phyloP scores from a whole-genome alignment of 2,113 vertebrate species.

The Aptenodytes forsteri region DNA sequence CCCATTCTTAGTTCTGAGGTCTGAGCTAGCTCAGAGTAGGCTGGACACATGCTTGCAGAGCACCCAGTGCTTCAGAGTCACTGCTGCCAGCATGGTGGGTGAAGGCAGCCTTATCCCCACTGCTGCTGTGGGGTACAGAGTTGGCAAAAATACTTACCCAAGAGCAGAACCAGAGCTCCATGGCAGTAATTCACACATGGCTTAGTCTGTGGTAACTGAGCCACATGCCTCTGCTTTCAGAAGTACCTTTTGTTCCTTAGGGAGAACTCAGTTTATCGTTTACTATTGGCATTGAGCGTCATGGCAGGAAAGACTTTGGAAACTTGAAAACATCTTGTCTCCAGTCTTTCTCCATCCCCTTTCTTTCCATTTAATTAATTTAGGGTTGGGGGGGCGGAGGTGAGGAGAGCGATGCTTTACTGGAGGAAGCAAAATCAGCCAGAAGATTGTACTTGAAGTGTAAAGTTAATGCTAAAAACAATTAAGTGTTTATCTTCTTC shows the following conservation, averaged over 20 bases:
- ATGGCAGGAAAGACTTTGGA: not conserved
- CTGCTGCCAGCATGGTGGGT: not conserved
- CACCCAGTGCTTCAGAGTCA: not conserved
- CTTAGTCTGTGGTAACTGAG: not conserved
- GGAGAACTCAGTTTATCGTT: not conserved
- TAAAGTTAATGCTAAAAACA: not conserved
- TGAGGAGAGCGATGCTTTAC: not conserved
- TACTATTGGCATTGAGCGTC: not conserved
- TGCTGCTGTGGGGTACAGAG: not conserved
- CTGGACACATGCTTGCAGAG: not conserved
- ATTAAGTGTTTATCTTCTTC: not conserved
- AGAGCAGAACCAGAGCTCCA: accelerated
- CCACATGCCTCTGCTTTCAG: not conserved
- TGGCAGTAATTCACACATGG: accelerated
- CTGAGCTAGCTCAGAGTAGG: not conserved
- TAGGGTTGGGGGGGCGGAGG: not conserved
- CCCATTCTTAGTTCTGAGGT: not conserved
- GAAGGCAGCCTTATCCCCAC: not conserved
- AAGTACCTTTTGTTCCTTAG: not conserved
- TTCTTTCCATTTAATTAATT: not conserved
- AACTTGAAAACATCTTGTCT: not conserved
- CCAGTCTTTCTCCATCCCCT: not conserved
- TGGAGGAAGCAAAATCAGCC: not conserved
- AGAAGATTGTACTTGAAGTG: not conserved
- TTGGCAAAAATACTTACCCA: not conserved